phyloP scores from a whole-genome alignment of 1,140 invertebrate genomes.

The Eurytemora carolleeae region DNA sequence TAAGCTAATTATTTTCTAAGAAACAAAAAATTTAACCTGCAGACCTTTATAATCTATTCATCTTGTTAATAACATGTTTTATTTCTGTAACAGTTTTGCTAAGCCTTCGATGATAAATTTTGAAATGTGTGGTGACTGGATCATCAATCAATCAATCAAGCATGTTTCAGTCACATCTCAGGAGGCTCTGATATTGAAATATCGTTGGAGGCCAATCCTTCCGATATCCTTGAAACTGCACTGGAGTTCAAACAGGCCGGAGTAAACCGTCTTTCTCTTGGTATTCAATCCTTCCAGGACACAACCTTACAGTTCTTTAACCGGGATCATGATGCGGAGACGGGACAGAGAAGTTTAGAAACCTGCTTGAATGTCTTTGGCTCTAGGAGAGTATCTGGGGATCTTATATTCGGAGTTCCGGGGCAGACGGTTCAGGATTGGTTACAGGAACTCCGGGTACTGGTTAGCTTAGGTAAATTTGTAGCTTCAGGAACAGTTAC shows the following conservation, averaged over 20 bases:
- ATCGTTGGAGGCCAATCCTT: not conserved
- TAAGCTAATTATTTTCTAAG: too few species aligned
- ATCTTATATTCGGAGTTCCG: constrained; percentile 25
- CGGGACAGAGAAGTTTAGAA: constrained; percentile 15
- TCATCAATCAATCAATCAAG: too few species aligned
- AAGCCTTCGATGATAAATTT: too few species aligned
- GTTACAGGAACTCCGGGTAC: constrained; percentile 20
- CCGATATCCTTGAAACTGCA: not conserved
- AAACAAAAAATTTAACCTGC: too few species aligned
- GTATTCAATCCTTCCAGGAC: constrained; percentile 21
- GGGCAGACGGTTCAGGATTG: constrained; percentile 21
- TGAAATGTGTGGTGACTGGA: too few species aligned
- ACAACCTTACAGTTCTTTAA: constrained; percentile 12
- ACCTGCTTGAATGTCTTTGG: constrained; percentile 20
- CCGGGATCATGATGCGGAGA: not conserved
- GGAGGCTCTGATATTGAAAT: too few species aligned
- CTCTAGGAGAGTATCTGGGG: constrained; percentile 21
- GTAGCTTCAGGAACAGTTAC: too few species aligned
- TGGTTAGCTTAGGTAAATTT: too few species aligned
- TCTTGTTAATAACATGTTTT: too few species aligned
- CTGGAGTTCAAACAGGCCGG: constrained; percentile 21
- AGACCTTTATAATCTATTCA: too few species aligned
- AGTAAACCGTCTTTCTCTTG: constrained; percentile 23
- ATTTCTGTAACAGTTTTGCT: too few species aligned
- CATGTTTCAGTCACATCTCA: too few species aligned